These are phyloP conservation scores for Gymnodraco acuticeps DNA, from an alignment of 2,797 vertebrate species.

Conservation along the genomic window DNA sequence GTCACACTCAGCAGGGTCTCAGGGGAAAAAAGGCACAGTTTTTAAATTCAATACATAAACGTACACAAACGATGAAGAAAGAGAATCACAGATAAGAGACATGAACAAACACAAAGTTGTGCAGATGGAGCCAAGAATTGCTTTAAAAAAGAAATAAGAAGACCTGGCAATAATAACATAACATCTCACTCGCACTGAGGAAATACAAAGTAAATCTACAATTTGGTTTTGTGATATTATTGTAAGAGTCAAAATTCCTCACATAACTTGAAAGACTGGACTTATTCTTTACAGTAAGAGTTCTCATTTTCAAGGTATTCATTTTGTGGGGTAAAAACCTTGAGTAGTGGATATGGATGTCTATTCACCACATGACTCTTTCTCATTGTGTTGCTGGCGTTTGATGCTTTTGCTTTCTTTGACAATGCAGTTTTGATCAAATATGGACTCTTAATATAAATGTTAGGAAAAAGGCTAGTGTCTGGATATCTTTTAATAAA, in stretches of 20 bases:
- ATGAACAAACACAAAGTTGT: neutral
- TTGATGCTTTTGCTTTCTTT: neutral
- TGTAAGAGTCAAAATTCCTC: neutral
- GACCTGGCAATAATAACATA: neutral
- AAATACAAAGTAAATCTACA: neutral
- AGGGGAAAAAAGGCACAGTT: neutral
- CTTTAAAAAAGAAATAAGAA: neutral
- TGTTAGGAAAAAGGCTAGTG: no score
- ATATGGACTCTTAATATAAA: neutral
- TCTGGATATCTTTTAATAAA: neutral
- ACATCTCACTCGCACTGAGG: neutral
- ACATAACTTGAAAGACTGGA: neutral
- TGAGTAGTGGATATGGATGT: neutral
- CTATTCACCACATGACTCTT: neutral
- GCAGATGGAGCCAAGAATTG: neutral
- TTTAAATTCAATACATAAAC: neutral
- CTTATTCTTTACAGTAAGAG: neutral
- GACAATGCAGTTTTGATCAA: neutral
- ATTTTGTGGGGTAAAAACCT: neutral
- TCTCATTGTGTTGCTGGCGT: neutral
- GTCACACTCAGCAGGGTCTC: constrained; percentile 13
- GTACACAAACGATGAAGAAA: neutral
- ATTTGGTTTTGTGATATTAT: neutral
- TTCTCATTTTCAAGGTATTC: neutral
- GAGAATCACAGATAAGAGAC: neutral